A percentile compares a stretch with the other conserved stretches of the same genome.
Evolutionary conservation across 2,888 invertebrate species (phyloP).

Genomic region (Cerastis rubricosa): DNA sequence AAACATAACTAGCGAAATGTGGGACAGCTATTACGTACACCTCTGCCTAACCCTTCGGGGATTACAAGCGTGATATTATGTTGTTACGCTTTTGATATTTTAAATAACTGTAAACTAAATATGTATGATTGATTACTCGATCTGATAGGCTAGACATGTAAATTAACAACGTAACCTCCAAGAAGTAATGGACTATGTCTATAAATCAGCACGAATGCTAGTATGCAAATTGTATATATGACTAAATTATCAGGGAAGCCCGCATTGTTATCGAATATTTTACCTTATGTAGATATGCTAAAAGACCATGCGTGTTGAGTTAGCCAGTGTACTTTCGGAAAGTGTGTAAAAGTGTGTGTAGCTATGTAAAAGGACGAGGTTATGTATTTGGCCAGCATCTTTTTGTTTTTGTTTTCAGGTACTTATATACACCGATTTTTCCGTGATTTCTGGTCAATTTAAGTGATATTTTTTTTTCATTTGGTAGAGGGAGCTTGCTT

Average conservation of each 20-base stretch:
- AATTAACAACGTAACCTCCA: conserved; percentile 16
- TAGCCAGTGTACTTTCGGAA: background rate
- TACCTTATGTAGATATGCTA: background rate
- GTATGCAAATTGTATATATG: conserved; percentile 45
- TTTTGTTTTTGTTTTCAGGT: too few relatives aligned
- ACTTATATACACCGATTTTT: too few relatives aligned
- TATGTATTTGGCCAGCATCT: too few relatives aligned
- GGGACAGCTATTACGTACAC: too few relatives aligned
- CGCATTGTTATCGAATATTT: conserved; percentile 12
- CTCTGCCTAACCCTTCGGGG: too few relatives aligned
- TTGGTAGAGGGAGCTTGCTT: too few relatives aligned
- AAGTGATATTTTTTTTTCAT: too few relatives aligned
- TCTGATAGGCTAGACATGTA: conserved; percentile 12
- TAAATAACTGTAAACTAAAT: conserved; percentile 13
- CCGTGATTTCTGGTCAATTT: too few relatives aligned
- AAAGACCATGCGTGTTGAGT: background rate
- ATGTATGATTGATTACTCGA: conserved; percentile 30
- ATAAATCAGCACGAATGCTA: conserved; percentile 30
- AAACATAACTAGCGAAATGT: too few relatives aligned
- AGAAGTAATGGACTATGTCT: conserved; percentile 36
- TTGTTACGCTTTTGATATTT: background rate
- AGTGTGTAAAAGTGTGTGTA: background rate
- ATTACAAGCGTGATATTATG: background rate
- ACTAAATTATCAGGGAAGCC: conserved; percentile 46
- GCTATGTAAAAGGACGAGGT: too few relatives aligned